These are phyloP conservation scores for Microplitis manilae DNA, from an alignment of 2,888 invertebrate genomes.

Conservation along the genomic window DNA sequence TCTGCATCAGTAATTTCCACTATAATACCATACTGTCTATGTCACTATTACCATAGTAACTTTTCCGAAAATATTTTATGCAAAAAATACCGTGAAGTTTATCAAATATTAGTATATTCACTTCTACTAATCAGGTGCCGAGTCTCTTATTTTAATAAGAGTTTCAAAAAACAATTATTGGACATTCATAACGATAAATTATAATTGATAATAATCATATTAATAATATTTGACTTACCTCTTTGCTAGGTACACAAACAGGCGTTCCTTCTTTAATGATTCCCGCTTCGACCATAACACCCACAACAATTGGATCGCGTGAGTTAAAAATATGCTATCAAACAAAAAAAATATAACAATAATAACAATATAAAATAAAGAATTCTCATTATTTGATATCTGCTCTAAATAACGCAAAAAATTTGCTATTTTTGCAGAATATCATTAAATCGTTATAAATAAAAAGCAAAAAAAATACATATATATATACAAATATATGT, in stretches of 20 bases:
- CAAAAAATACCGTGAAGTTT: too few species aligned
- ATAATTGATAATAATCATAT: background rate
- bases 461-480: background rate
- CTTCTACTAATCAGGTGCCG: too few species aligned
- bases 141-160: too few species aligned
- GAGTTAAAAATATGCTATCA: conserved; percentile 96
- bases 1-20: too few species aligned
- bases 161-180: background rate
- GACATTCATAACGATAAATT: background rate
- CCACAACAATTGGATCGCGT: conserved; percentile 97
- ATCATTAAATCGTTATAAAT: background rate
- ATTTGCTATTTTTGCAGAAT: background rate
- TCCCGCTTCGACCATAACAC: conserved; percentile 96
- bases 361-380: background rate
- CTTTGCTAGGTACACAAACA: conserved; percentile 96
- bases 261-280: conserved; percentile 97
- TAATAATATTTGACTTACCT: conserved; percentile 76
- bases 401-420: background rate
- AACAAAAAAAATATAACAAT: conserved; percentile 71
- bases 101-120: too few species aligned
- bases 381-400: background rate
- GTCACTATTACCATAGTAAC: too few species aligned
- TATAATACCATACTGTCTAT: too few species aligned
- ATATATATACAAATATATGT: background rate
- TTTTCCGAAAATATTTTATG: too few species aligned